phyloP scores from a whole-genome alignment of 2,888 invertebrate genomes.

The Cylindroiulus punctatus region DNA sequence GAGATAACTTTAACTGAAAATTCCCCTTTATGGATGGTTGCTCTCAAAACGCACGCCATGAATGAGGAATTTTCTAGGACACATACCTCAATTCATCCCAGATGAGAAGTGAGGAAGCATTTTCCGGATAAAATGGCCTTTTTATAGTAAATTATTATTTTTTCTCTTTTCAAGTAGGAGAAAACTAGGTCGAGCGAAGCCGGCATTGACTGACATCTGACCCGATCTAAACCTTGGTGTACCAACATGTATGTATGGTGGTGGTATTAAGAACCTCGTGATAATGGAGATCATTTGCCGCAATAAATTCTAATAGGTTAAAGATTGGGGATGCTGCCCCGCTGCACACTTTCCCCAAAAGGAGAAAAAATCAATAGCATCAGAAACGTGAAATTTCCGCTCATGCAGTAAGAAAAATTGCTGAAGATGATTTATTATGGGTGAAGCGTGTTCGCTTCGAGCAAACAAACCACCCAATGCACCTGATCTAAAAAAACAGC shows the following conservation, averaged over 20 bases:
- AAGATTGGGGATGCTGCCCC: neutral
- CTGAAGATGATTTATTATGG: slow-evolving; percentile 18
- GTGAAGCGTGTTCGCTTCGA: slow-evolving; percentile 7
- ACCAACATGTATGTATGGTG: neutral
- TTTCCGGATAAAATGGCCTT: slow-evolving; percentile 11
- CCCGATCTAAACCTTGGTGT: neutral
- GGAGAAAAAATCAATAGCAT: neutral
- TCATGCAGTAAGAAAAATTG: slow-evolving; percentile 22
- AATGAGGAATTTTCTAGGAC: slow-evolving; percentile 42
- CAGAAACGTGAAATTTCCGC: slow-evolving; percentile 7
- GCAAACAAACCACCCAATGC: slow-evolving; percentile 34
- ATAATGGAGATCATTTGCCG: neutral
- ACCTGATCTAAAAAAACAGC: slow-evolving; percentile 29
- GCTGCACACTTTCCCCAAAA: neutral
- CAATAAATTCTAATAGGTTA: slow-evolving; percentile 22
- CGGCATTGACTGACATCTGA: neutral
- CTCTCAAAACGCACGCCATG: slow-evolving; percentile 28
- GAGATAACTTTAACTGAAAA: slow-evolving; percentile 28
- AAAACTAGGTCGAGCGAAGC: neutral
- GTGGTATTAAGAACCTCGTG: neutral
- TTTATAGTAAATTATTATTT: neutral
- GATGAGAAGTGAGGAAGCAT: slow-evolving; percentile 29
- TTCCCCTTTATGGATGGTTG: slow-evolving; percentile 29
- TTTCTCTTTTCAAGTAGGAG: neutral
- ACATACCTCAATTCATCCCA: slow-evolving; percentile 26